Conservation (phyloP, 2,113 vertebrate genomes). For the Chaetodon trifascialis region DNA sequence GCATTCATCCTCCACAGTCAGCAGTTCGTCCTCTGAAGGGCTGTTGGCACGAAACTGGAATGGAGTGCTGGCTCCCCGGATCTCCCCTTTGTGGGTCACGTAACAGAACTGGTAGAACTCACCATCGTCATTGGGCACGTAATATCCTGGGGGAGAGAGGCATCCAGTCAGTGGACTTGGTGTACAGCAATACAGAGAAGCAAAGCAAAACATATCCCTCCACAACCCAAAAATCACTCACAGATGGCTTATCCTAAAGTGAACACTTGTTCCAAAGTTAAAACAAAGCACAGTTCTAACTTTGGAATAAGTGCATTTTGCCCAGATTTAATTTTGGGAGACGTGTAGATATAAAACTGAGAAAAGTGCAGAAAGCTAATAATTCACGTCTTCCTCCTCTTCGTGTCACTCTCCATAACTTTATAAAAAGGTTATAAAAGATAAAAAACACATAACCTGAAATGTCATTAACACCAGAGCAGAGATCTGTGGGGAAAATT, state of each 20-base stretch:
- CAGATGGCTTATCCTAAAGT: neutral
- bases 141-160: constrained; percentile 88
- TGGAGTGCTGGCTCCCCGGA: constrained; percentile 98
- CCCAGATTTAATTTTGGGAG: neutral
- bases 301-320: neutral
- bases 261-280: constrained; percentile 1
- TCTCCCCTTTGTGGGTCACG: constrained; percentile 97
- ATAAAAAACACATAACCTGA: constrained; percentile 51
- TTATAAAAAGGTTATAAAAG: constrained; percentile 34
- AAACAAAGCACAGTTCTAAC: neutral
- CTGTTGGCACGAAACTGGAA: constrained; percentile 95
- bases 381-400: neutral
- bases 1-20: constrained; percentile 97
- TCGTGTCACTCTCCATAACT: constrained; percentile 26
- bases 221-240: neutral
- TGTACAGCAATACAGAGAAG: neutral
- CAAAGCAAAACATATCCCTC: neutral
- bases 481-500: constrained; percentile 42
- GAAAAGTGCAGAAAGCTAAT: neutral
- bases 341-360: neutral
- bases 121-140: constrained; percentile 96
- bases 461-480: constrained; percentile 38
- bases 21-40: constrained; percentile 92
- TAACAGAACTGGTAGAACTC: constrained; percentile 99
- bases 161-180: constrained; percentile 8